These are phyloP conservation scores for Calameuta pallipes DNA, from an alignment of 2,888 invertebrate species.

Conservation along the genomic window DNA sequence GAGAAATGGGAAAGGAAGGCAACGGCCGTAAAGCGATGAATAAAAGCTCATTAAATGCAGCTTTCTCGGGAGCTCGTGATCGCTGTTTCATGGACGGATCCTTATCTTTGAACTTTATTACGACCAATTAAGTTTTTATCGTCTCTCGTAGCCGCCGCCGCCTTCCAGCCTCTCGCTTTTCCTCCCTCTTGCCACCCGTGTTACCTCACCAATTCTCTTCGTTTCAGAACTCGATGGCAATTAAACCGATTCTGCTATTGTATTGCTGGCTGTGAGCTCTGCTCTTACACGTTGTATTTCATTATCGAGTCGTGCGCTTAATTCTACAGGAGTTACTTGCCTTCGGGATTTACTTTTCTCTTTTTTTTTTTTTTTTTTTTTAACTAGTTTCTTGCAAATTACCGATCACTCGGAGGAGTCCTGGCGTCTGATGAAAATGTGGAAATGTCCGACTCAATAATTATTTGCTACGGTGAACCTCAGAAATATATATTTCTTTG, in stretches of 20 bases:
- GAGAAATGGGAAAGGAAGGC: constrained; percentile 9
- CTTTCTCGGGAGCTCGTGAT: constrained; percentile 20
- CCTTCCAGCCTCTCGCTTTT: not conserved
- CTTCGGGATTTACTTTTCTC: too few relatives aligned
- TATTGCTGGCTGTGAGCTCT: not conserved
- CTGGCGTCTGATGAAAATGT: not conserved
- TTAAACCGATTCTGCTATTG: constrained; percentile 6
- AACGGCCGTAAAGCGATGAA: constrained; percentile 12
- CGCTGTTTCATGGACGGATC: constrained; percentile 17
- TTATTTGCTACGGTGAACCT: not conserved
- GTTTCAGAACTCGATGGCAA: not conserved
- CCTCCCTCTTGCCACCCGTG: not conserved
- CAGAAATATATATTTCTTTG: not conserved
- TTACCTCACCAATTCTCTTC: not conserved
- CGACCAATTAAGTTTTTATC: constrained; percentile 27
- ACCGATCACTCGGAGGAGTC: not conserved
- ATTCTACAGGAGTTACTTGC: not conserved
- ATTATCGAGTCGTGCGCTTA: not conserved
- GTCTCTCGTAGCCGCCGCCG: not conserved
- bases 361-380: too few relatives aligned
- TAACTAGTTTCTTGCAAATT: not conserved
- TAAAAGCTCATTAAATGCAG: constrained; percentile 27
- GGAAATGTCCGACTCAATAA: not conserved
- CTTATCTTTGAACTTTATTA: constrained; percentile 18
- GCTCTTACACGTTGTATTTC: not conserved